A percentile compares a stretch with the other conserved stretches of the same genome.
These are phyloP conservation scores for Brassicogethes aeneus DNA, from an alignment of 2,888 invertebrate species.

Conservation along the genomic window DNA sequence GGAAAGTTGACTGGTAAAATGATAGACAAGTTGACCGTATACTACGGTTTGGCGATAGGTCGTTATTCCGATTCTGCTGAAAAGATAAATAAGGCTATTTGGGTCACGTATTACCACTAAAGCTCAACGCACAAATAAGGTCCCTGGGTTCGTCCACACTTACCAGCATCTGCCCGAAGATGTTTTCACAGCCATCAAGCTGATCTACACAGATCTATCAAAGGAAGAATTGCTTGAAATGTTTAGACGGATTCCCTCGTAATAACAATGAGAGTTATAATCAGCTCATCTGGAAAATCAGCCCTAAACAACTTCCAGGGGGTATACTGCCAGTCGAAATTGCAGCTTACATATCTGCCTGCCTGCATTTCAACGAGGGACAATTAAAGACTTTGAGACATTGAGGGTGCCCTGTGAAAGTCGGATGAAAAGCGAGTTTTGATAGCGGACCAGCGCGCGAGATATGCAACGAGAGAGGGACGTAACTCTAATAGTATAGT, in stretches of 20 bases:
- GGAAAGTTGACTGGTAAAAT: constrained; percentile 18
- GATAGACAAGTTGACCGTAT: constrained; percentile 21
- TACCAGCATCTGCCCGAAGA: constrained; percentile 7
- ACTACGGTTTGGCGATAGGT: constrained; percentile 28
- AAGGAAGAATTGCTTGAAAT: constrained; percentile 7
- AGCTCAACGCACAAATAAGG: constrained; percentile 24
- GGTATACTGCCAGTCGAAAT: too few relatives aligned
- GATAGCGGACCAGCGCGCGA: too few relatives aligned
- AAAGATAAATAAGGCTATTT: constrained; percentile 22
- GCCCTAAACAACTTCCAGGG: too few relatives aligned
- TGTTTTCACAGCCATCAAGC: constrained; percentile 9
- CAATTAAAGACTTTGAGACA: too few relatives aligned
- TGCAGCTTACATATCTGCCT: too few relatives aligned
- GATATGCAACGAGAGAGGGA: too few relatives aligned
- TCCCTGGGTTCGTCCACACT: constrained; percentile 6
- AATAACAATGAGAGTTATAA: constrained; percentile 9
- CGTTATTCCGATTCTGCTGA: constrained; percentile 21
- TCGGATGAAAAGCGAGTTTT: too few relatives aligned
- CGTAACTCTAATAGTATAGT: too few relatives aligned
- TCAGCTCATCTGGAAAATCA: too few relatives aligned
- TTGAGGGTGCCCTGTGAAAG: too few relatives aligned
- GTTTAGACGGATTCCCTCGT: constrained; percentile 10
- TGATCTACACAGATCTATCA: constrained; percentile 10
- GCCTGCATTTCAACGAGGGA: too few relatives aligned
- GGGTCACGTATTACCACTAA: constrained; percentile 27